Evolutionary conservation across 2,797 vertebrate species (phyloP).

Genomic region (Labeo calbasu): DNA sequence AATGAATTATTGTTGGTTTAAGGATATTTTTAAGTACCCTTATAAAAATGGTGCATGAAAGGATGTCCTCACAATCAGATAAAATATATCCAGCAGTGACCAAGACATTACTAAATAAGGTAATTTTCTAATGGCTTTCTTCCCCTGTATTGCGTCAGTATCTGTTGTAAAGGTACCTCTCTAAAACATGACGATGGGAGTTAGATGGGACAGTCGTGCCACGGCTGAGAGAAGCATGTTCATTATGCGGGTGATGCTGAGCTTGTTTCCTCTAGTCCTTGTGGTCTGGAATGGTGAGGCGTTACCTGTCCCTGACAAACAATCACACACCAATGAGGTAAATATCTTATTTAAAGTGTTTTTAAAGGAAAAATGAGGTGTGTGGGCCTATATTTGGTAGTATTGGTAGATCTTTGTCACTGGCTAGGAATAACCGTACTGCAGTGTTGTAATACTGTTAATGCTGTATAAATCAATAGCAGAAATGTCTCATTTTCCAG

Average conservation of each 20-base stretch:
- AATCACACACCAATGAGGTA: constrained; percentile 60
- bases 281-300: constrained; percentile 44
- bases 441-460: constrained; percentile 8
- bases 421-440: neutral
- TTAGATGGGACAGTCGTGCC: constrained; percentile 27
- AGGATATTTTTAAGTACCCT: neutral
- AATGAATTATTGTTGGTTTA: neutral
- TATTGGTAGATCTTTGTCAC: neutral
- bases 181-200: constrained; percentile 50
- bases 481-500: constrained; percentile 55
- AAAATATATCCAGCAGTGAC: neutral
- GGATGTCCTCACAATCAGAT: neutral
- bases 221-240: constrained; percentile 26
- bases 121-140: constrained; percentile 47
- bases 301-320: constrained; percentile 53
- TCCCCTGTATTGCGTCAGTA: constrained; percentile 43
- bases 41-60: neutral
- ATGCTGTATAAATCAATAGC: constrained; percentile 20
- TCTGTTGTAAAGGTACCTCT: constrained; percentile 25
- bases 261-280: constrained; percentile 57
- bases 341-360: constrained; percentile 38
- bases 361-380: neutral
- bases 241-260: constrained; percentile 50
- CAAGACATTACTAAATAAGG: constrained; percentile 21
- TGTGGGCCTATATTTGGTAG: neutral